Conservation (phyloP, 2,888 invertebrate species). For the Strigamia maritima region DNA sequence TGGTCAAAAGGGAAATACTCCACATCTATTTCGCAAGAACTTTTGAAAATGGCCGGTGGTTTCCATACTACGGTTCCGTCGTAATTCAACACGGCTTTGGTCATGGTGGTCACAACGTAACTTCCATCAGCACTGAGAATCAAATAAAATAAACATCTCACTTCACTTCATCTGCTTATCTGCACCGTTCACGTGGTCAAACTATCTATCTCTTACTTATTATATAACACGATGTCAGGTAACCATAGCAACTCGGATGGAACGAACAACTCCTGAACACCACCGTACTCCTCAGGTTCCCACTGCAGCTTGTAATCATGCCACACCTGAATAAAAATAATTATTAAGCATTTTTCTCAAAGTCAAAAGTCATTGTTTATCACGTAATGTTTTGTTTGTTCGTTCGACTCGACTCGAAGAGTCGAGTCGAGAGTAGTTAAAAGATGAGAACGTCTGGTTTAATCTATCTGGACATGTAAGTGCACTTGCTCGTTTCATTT, state of each 20-base stretch:
- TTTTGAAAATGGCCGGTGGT: conserved; percentile 98
- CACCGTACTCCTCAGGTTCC: conserved; percentile 72
- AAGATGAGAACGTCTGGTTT: background rate
- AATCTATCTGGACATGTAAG: conserved; percentile 22
- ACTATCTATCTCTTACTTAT: conserved; percentile 76
- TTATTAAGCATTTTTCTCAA: no score
- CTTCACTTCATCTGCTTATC: conserved; percentile 5
- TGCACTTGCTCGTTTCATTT: conserved; percentile 28
- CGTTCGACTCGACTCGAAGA: no score
- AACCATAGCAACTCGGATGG: conserved; percentile 97
- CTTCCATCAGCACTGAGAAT: conserved; percentile 84
- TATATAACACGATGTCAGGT: conserved; percentile 94
- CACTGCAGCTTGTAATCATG: conserved; percentile 91
- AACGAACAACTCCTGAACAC: conserved; percentile 76
- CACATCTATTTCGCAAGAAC: conserved; percentile 91
- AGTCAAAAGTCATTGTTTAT: background rate
- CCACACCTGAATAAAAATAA: no score
- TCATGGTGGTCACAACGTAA: conserved; percentile 97
- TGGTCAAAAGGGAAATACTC: conserved; percentile 93
- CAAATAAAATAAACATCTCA: conserved; percentile 13
- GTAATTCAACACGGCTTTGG: conserved; percentile 90
- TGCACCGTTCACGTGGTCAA: background rate
- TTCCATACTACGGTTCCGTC: conserved; percentile 94
- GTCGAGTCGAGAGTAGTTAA: background rate
- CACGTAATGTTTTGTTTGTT: background rate